Percentiles rank a stretch among this genome's conserved stretches.
phyloP scores from a whole-genome alignment of 2,113 vertebrate species.

The Notothenia rossii region DNA sequence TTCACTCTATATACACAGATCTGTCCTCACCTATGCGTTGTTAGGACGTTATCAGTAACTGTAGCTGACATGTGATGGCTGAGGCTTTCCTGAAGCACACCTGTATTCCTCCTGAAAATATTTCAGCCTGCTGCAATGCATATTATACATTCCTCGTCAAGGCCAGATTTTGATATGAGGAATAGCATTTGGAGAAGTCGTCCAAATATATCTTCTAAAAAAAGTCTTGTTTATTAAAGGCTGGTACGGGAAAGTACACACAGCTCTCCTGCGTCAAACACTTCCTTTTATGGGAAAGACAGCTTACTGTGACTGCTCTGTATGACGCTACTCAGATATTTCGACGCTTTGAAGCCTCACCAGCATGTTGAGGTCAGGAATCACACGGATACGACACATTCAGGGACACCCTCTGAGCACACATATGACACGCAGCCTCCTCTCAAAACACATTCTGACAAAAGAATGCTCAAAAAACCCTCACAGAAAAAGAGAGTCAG shows the following conservation, averaged over 20 bases:
- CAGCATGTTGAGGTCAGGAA: slow-evolving; percentile 38
- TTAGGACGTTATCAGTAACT: slow-evolving; percentile 46
- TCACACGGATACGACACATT: slow-evolving; percentile 61
- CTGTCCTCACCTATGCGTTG: slow-evolving; percentile 33
- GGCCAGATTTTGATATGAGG: slow-evolving; percentile 11
- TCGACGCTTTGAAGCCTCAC: slow-evolving; percentile 8
- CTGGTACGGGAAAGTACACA: neutral
- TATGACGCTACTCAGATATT: slow-evolving; percentile 32
- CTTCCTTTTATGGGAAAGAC: slow-evolving; percentile 59
- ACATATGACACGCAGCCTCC: slow-evolving; percentile 31
- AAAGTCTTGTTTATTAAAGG: slow-evolving; percentile 8
- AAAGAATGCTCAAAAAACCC: neutral
- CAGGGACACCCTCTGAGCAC: slow-evolving; percentile 51
- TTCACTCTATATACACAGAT: neutral
- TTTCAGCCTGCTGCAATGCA: slow-evolving; percentile 11
- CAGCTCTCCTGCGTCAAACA: slow-evolving; percentile 5
- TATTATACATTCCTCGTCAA: slow-evolving; percentile 53
- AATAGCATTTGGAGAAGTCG: slow-evolving; percentile 11
- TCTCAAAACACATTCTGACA: slow-evolving; percentile 28
- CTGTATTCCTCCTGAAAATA: slow-evolving; percentile 54
- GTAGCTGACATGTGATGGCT: slow-evolving; percentile 34
- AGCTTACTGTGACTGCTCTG: slow-evolving; percentile 2
- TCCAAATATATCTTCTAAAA: neutral
- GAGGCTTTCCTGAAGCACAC: slow-evolving; percentile 51
- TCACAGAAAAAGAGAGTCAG: neutral